Percentiles rank a stretch among this genome's conserved stretches.
phyloP scores from a whole-genome alignment of 2,113 vertebrate species.

The Toxotes jaculatrix region DNA sequence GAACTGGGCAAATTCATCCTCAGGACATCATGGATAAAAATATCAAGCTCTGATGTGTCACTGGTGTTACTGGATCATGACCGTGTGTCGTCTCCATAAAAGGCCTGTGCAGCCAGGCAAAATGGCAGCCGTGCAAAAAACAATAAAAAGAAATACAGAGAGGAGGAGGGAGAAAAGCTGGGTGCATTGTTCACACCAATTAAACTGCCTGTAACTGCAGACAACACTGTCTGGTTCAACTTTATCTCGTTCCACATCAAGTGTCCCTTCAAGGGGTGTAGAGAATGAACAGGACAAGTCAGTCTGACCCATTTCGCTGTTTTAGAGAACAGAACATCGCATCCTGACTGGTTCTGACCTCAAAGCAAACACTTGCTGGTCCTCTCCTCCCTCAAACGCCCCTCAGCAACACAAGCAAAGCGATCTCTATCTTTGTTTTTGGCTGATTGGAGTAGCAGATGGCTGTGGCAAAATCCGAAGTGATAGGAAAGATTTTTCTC shows the following conservation, averaged over 20 bases:
- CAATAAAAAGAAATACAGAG: slow-evolving; percentile 6
- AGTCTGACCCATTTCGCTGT: slow-evolving; percentile 58
- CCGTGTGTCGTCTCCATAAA: slow-evolving; percentile 5
- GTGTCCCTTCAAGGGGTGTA: slow-evolving; percentile 23
- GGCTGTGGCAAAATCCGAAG: slow-evolving; percentile 11
- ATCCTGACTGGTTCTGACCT: slow-evolving; percentile 49
- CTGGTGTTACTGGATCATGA: slow-evolving; percentile 12
- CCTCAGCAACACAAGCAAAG: neutral
- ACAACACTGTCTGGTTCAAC: slow-evolving; percentile 5
- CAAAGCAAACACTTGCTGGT: slow-evolving; percentile 37
- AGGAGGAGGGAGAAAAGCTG: neutral
- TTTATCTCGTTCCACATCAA: slow-evolving; percentile 47
- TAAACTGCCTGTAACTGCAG: slow-evolving; percentile 44
- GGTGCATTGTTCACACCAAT: slow-evolving; percentile 40
- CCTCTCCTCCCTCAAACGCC: slow-evolving; percentile 22
- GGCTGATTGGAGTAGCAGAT: slow-evolving; percentile 10
- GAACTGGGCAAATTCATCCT: too few species aligned
- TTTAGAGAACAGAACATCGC: slow-evolving; percentile 67
- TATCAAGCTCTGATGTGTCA: slow-evolving; percentile 6
- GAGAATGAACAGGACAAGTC: slow-evolving; percentile 44
- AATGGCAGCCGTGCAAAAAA: slow-evolving; percentile 18
- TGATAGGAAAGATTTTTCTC: slow-evolving; percentile 4
- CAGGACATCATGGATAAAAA: too few species aligned
- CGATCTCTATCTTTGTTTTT: slow-evolving; percentile 9
- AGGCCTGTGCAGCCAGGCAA: slow-evolving; percentile 9